Evolutionary conservation across 2,113 vertebrate species (phyloP), one percentile per base, ranked within the genome.

Genomic region (Aplodontia rufa): DNA sequence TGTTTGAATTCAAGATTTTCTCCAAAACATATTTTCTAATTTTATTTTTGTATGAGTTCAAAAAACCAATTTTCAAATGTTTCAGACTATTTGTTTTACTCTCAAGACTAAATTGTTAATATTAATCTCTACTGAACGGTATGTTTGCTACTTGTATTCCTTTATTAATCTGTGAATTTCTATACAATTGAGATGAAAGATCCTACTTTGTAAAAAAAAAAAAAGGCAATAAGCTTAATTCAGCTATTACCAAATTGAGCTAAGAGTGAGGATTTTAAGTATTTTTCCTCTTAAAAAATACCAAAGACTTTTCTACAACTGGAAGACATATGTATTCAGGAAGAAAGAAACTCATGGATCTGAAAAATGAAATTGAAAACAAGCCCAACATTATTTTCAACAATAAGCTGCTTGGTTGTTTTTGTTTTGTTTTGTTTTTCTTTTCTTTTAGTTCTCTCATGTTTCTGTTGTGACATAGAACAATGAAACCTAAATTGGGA

Each of bases 121-220:
- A 66, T 81, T 91, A 53, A 82, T 93, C 51, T 89, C 68, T 88
- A 85, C 10, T 95, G 53, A 85, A 94, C 85, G 20, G 80, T 90
- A 81, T 74, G 13, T 49, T 95, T 80, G 92, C 42, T 96, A 96
- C 79, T 64, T 66, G 1, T n/a, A 74, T 87, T 30, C 24, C 45
- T 90, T 93, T 86, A 68, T 80, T n/a, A 60, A 87, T 28, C 53
- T 94, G 66, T 92, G 47, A 96, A 90, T 96, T 91, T 91, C 42
- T 58, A 62, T 40, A 87, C n/a, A 87, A 47, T 55, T 96, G 51
- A 92, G 45, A 93, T 87, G 55, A 96, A 96, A 90, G 28, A 35
- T 82, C 30, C 45, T 93, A 69, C 37, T n/a, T 64, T 5, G n/a
- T n/a, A 58, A 87, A 93, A 74, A 47, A 96, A 93, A 91, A 37